Conservation (phyloP, 2,797 vertebrate genomes). For the Diplodus sargus region DNA sequence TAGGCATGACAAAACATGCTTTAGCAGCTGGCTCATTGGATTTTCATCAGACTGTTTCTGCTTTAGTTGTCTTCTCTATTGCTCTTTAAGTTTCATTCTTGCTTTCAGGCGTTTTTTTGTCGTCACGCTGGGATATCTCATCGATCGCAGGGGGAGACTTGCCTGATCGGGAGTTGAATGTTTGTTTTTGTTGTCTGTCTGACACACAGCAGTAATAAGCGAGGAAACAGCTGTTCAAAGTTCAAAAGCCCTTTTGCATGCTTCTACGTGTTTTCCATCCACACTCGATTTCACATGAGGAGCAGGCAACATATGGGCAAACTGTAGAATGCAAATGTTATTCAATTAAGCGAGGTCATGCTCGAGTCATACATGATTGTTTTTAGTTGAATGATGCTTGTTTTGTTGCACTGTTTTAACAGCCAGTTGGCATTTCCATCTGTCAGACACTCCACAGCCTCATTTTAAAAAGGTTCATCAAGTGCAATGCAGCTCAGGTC, state of each 20-base stretch:
- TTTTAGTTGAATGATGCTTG: constrained; percentile 16
- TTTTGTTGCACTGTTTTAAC: constrained; percentile 26
- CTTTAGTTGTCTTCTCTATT: constrained; percentile 32
- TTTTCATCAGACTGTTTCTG: constrained; percentile 54
- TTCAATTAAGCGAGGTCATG: constrained; percentile 50
- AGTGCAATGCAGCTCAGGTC: constrained; percentile 17
- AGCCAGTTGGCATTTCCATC: constrained; percentile 44
- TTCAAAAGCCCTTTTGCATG: constrained; percentile 14
- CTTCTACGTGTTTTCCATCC: constrained; percentile 24
- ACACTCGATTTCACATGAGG: constrained; percentile 35
- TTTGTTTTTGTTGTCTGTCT: neutral
- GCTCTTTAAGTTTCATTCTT: constrained; percentile 31
- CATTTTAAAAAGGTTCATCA: constrained; percentile 26
- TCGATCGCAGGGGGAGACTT: neutral
- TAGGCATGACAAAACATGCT: constrained; percentile 67
- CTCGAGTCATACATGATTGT: constrained; percentile 32
- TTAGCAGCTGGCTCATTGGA: constrained; percentile 69
- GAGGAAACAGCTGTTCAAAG: neutral
- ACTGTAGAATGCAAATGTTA: constrained; percentile 31
- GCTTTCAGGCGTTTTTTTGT: constrained; percentile 21
- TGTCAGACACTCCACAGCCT: neutral
- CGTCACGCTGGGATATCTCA: constrained; percentile 1
- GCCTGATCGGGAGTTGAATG: neutral
- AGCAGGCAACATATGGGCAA: constrained; percentile 42
- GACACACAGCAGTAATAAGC: neutral